These are phyloP conservation scores for Morinoia aosen DNA, from an alignment of 2,888 invertebrate species.

Conservation along the genomic window DNA sequence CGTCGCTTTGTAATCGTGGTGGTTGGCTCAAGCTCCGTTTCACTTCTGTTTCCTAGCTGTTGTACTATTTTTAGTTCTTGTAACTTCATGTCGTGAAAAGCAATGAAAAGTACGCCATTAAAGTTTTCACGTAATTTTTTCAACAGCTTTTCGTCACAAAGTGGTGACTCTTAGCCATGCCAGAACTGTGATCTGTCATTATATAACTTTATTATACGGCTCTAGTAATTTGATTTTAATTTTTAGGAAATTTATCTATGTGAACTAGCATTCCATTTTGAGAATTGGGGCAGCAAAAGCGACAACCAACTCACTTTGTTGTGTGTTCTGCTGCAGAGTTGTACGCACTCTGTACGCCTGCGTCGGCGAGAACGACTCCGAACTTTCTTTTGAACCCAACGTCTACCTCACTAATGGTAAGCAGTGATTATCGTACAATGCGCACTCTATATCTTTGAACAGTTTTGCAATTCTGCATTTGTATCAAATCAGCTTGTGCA, in stretches of 20 bases:
- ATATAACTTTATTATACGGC: neutral
- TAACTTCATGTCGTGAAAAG: no score
- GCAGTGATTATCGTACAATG: slow-evolving; percentile 69
- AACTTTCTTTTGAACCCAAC: slow-evolving; percentile 98
- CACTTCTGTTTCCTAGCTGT: no score
- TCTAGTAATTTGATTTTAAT: neutral
- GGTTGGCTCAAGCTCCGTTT: no score
- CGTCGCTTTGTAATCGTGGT: no score
- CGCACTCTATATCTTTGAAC: neutral
- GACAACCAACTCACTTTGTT: neutral
- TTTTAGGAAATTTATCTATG: neutral
- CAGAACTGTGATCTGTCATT: no score
- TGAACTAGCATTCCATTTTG: neutral
- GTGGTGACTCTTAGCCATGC: no score
- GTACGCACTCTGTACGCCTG: slow-evolving; percentile 96
- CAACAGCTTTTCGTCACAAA: neutral
- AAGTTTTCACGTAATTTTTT: no score
- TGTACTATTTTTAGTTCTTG: no score
- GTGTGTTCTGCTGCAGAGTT: slow-evolving; percentile 75
- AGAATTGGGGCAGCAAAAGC: neutral
- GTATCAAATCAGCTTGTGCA: neutral
- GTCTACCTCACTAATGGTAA: slow-evolving; percentile 97
- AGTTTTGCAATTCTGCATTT: neutral
- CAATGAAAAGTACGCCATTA: no score
- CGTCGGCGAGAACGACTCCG: slow-evolving; percentile 95